Evolutionary conservation across 2,797 vertebrate species (phyloP), one percentile per base, ranked within the genome.

Genomic region (Sandelia bainsii): DNA sequence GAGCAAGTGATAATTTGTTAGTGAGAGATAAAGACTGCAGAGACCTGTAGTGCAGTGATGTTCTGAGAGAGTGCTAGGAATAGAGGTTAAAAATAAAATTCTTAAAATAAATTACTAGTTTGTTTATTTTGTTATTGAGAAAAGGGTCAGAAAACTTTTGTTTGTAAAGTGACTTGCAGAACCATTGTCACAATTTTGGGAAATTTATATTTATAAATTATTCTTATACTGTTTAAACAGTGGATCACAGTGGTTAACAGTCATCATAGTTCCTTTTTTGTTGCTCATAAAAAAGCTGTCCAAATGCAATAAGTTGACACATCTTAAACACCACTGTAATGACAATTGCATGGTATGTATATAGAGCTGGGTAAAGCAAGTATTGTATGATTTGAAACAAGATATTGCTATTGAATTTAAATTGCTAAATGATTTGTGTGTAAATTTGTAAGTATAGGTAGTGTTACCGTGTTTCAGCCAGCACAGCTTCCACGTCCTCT

Each of bases 1-100:
- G 63, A 72, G 80, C 82, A 83, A 84, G 89, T 85, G 87, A 86
- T 89, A 80, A 90, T 87, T 84, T 11, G 79, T 74, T 63, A 69
- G 69, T 22, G 1, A 49, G 20, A 77, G 85, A 83, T 87, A 87
- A 78, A 89, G 74, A 69, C 74, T 19, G 27, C 16, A 64, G 52
- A 40, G 46, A 34, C 10, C 34, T 53, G 10, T n/a, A 34, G 22
- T 34, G 34, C 42, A 44, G 29, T 56, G 39, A 48, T 5, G 44
- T 37, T 25, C 11, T 7, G 14, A 48, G 8, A 70, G 12, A 1
- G 3, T 71, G 37, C 53, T 61, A 34, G 29, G 45, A 58, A n/a
- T 48, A 60, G 57, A 37, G 12, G 56, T 65, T 44, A 42, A 49
- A 39, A 27, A 48, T 59, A 39, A 44, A 46, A 44, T 64, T 12